phyloP scores from a whole-genome alignment of 2,888 invertebrate species.

The Argynnis bischoffii region DNA sequence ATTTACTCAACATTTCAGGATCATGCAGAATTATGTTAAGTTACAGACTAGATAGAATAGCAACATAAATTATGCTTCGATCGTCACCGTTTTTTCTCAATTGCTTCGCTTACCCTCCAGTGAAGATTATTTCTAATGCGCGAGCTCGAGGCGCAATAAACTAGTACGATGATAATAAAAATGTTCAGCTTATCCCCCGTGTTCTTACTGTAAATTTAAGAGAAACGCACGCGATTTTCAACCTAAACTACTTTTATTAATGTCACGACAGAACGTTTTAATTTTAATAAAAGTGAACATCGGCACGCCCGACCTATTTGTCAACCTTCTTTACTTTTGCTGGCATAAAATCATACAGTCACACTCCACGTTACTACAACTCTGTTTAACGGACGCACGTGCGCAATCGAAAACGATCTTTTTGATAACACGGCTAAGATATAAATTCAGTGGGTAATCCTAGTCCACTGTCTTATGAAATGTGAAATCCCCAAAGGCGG shows the following conservation, averaged over 20 bases:
- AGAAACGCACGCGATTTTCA: conserved; percentile 60
- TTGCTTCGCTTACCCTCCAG: conserved; percentile 24
- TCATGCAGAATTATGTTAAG: conserved; percentile 11
- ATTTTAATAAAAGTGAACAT: conserved; percentile 82
- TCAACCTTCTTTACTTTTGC: conserved; percentile 82
- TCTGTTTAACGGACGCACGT: conserved; percentile 48
- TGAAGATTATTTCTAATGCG: conserved; percentile 59
- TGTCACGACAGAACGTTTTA: conserved; percentile 76
- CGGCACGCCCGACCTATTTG: conserved; percentile 80
- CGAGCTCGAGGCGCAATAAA: conserved; percentile 73
- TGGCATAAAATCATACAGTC: conserved; percentile 79
- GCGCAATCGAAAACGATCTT: conserved; percentile 67
- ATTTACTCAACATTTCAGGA: conserved; percentile 20
- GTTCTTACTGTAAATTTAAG: conserved; percentile 70
- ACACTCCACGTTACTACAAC: conserved; percentile 67
- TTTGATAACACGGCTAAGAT: conserved; percentile 73
- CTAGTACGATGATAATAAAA: conserved; percentile 77
- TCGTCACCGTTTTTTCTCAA: conserved; percentile 23
- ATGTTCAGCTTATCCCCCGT: conserved; percentile 72
- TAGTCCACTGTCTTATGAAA: conserved; percentile 64
- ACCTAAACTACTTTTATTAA: conserved; percentile 73
- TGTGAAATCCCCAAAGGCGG: conserved; percentile 67
- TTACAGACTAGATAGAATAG: conserved; percentile 8
- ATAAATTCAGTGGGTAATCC: conserved; percentile 74
- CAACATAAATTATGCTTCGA: conserved; percentile 15